phyloP scores from a whole-genome alignment of 2,113 vertebrate genomes.

The Oncorhynchus clarkii region DNA sequence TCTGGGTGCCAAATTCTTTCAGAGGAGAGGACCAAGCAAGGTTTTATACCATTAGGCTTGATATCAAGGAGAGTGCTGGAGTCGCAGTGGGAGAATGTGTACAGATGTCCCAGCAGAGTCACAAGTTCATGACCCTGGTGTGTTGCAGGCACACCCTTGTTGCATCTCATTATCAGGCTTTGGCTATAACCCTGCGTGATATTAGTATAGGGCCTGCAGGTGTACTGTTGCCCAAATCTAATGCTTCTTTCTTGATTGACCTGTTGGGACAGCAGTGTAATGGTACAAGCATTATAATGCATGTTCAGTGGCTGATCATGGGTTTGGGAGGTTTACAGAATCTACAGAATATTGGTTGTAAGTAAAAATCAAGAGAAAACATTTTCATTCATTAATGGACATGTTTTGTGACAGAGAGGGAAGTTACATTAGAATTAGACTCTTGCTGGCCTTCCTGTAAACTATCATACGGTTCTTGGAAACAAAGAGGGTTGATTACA shows the following conservation, averaged over 20 bases:
- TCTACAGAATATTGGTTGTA: not conserved
- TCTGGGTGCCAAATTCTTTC: constrained; percentile 5
- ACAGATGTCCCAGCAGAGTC: constrained; percentile 8
- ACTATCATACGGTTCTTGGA: not conserved
- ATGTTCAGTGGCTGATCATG: not conserved
- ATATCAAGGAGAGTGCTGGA: not conserved
- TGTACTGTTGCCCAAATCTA: not conserved
- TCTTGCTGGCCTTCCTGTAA: not conserved
- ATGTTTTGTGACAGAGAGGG: not conserved
- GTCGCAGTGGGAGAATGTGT: constrained; percentile 1
- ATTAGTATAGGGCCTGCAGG: not conserved
- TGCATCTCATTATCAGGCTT: constrained; percentile 3
- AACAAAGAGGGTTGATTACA: constrained; percentile 61
- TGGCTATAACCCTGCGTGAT: not conserved
- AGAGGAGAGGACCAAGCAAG: not conserved
- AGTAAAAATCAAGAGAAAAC: not conserved
- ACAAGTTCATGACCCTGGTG: constrained; percentile 3
- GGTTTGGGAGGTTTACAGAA: not conserved
- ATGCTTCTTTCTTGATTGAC: no score
- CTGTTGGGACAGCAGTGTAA: no score
- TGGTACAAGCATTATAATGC: no score
- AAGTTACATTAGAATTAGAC: not conserved
- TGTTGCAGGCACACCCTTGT: constrained; percentile 1
- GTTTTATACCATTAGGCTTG: not conserved
- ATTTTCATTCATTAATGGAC: not conserved